These are phyloP conservation scores for Hybos culiciformis DNA, from an alignment of 2,888 invertebrate genomes.

Conservation along the genomic window DNA sequence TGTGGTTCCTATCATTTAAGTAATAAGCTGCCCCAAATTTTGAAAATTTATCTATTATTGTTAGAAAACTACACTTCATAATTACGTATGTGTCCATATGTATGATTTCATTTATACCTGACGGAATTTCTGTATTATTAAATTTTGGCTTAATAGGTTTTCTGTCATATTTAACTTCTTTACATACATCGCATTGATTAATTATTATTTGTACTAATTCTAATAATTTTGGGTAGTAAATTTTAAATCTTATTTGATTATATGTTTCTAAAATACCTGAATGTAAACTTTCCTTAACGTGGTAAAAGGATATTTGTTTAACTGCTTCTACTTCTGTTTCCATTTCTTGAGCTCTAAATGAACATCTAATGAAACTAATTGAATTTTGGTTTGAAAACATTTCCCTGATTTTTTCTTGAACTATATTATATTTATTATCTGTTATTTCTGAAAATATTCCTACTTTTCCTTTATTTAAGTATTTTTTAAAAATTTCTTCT, in stretches of 20 bases:
- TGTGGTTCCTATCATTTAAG: not conserved
- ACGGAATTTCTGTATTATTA: constrained; percentile 3
- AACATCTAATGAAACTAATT: constrained; percentile 2
- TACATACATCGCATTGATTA: constrained; percentile 1
- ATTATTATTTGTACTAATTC: not conserved
- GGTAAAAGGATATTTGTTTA: constrained; percentile 4
- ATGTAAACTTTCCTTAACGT: not conserved
- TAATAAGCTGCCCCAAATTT: not conserved
- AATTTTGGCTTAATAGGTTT: constrained; percentile 10
- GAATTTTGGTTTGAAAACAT: not conserved
- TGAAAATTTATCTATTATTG: constrained; percentile 3
- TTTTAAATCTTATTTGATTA: constrained; percentile 1
- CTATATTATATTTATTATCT: constrained; percentile 3
- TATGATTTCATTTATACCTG: constrained; percentile 4
- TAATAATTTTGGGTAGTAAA: not conserved
- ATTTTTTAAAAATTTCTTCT: constrained; percentile 1
- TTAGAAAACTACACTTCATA: constrained; percentile 1
- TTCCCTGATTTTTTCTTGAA: constrained; percentile 4
- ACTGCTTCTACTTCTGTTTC: constrained; percentile 1
- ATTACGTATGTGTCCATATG: constrained; percentile 5
- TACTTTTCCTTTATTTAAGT: constrained; percentile 4
- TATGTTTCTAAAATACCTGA: constrained; percentile 1
- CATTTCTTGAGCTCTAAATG: not conserved
- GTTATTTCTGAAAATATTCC: constrained; percentile 4
- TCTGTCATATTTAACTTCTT: not conserved